These are phyloP conservation scores for Galleria mellonella DNA, from an alignment of 1,140 invertebrate species.

Conservation along the genomic window DNA sequence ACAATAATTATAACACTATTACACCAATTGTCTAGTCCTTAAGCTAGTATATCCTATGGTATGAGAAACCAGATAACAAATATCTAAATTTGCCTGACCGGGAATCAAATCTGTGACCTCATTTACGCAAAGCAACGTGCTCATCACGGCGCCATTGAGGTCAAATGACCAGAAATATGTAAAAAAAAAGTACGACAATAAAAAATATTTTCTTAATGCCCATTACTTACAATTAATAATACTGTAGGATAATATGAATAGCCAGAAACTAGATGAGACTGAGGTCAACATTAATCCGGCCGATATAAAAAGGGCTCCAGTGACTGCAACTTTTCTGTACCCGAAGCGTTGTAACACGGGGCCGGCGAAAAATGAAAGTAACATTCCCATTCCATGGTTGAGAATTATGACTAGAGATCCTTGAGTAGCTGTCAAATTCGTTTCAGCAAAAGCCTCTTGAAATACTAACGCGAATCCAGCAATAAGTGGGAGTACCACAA, in stretches of 20 bases:
- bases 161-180: too few relatives aligned
- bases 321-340: slow-evolving; percentile 75
- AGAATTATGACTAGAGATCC: slow-evolving; percentile 76
- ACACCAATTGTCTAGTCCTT: background rate
- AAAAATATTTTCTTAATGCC: background rate
- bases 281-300: slow-evolving; percentile 72
- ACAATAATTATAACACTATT: too few relatives aligned
- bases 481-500: slow-evolving; percentile 75
- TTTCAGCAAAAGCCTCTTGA: slow-evolving; percentile 70
- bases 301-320: slow-evolving; percentile 65
- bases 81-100: too few relatives aligned
- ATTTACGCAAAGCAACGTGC: too few relatives aligned
- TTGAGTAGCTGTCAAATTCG: slow-evolving; percentile 72
- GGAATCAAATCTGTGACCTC: too few relatives aligned
- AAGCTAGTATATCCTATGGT: too few relatives aligned
- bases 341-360: slow-evolving; percentile 74
- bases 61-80: too few relatives aligned
- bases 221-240: slow-evolving; percentile 77
- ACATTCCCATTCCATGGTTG: slow-evolving; percentile 78
- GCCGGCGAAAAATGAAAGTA: slow-evolving; percentile 77
- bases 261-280: slow-evolving; percentile 64
- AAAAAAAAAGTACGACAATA: background rate
- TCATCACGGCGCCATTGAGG: too few relatives aligned
- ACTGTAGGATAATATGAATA: slow-evolving; percentile 77
- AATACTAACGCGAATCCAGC: slow-evolving; percentile 76